Conservation (phyloP, 2,113 vertebrate species). For the Struthidea cinerea region DNA sequence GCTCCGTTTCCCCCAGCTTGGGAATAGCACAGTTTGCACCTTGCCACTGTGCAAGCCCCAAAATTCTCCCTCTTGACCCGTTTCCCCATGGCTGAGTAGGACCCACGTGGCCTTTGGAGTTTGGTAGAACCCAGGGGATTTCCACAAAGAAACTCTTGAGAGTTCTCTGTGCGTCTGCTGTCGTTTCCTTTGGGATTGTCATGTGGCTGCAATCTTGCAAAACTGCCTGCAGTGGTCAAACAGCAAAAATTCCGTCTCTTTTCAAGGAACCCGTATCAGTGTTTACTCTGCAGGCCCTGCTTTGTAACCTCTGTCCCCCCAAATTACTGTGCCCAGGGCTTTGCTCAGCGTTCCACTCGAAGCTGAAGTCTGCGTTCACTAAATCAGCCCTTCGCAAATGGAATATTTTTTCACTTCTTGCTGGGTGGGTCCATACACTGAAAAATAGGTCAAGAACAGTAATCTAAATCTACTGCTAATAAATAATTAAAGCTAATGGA, state of each 20-base stretch:
- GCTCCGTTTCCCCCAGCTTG: background rate
- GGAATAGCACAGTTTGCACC: background rate
- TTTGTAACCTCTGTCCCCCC: background rate
- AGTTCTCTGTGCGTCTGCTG: background rate
- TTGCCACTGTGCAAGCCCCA: background rate
- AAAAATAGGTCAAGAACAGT: slow-evolving; percentile 82
- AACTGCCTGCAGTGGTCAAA: background rate
- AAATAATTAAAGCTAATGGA: slow-evolving; percentile 88
- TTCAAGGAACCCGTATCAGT: background rate
- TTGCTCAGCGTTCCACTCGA: slow-evolving; percentile 24
- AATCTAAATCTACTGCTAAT: slow-evolving; percentile 81
- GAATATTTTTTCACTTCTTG: slow-evolving; percentile 72
- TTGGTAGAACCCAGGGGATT: background rate
- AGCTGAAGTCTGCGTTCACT: slow-evolving; percentile 48
- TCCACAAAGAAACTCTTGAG: background rate
- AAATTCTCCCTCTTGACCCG: rapidly evolving
- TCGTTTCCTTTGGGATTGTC: background rate
- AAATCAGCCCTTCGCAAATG: slow-evolving; percentile 63
- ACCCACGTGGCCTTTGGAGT: rapidly evolving
- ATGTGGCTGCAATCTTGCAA: background rate
- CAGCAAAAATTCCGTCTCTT: background rate
- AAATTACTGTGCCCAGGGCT: slow-evolving; percentile 15
- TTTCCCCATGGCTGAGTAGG: background rate
- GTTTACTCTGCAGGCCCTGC: slow-evolving; percentile 27
- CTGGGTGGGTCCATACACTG: slow-evolving; percentile 61